phyloP scores from a whole-genome alignment of 2,113 vertebrate genomes.

The Alethe castanea region DNA sequence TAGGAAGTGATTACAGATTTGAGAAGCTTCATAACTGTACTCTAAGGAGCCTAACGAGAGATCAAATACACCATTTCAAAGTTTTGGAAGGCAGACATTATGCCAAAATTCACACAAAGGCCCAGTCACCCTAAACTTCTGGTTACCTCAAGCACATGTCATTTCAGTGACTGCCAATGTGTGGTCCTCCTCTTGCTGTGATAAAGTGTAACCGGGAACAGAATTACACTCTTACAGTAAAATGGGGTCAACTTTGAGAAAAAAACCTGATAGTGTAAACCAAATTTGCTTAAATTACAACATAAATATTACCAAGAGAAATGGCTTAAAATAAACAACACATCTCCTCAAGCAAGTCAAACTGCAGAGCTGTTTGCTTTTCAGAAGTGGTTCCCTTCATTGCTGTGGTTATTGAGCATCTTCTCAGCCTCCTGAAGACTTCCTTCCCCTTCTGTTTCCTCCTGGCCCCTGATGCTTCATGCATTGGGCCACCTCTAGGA shows the following conservation, averaged over 20 bases:
- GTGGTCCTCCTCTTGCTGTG: not conserved
- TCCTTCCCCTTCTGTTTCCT: not conserved
- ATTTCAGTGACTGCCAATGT: not conserved
- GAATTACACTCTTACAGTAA: not conserved
- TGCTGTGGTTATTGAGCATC: not conserved
- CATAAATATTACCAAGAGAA: not conserved
- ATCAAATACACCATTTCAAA: not conserved
- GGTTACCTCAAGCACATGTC: not conserved
- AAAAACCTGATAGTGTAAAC: not conserved
- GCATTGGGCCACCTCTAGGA: not conserved
- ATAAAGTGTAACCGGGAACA: not conserved
- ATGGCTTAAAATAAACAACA: not conserved
- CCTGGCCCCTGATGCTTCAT: not conserved
- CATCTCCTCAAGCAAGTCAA: not conserved
- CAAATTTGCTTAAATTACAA: not conserved
- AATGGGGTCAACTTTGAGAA: not conserved
- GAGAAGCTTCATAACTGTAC: not conserved
- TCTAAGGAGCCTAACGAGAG: not conserved
- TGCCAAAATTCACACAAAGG: not conserved
- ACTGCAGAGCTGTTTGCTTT: not conserved
- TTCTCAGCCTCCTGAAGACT: not conserved
- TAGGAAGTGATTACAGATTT: not conserved
- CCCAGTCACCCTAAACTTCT: not conserved
- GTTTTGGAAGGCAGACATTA: not conserved
- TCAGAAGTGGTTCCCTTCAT: not conserved